Base-by-base conservation (phyloP, 2,797 vertebrate genomes). In the Sylvia borin region DNA sequence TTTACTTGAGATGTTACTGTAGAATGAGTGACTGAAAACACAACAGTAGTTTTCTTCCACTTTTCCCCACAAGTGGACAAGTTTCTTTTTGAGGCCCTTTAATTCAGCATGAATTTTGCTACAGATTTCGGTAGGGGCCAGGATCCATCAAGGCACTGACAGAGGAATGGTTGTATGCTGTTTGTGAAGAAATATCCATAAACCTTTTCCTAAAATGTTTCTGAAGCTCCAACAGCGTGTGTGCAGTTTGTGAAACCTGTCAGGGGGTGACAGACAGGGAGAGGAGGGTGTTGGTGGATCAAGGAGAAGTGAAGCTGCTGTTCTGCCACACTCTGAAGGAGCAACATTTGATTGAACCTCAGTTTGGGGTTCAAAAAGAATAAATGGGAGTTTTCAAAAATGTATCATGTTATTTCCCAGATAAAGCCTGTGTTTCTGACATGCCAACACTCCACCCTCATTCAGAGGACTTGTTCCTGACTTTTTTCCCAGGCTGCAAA, bases 401-500 rank as follows among this genome's bases (percentile, higher is more conserved):
- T 42, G 20, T 16, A 16, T 21, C 14, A 6, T 15, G 9, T 42
- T 72, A 11, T 77, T 43, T 55, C 71, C 42, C 74, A 50, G 36
- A 6, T 50, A 29, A 71, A 82, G 60, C 29, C 42, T 14, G 2
- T 66, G 19, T 81, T 87, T 93, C 40, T 88, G 51, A 47, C n/a
- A 11, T 64, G 74, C 55, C 60, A 50, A 27, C 26, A 29, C 40
- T 55, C 48, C 29, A 31, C 79, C 43, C 54, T 92, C 47, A 31
- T 53, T 93, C 62, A 74, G 31, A 94, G 57, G 9, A 43, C 27
- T 80, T 70, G n/a, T 9, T 58, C 47, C 42, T 92, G 66, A 24
- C 85, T 80, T 93, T 80, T 95, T 93, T 90, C 79, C 45, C 96
- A 99, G 99, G 98, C 98, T 96, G 97, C 99, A 45, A 99, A 99